phyloP scores from a whole-genome alignment of 2,888 invertebrate genomes.

The Nycteola revayana region DNA sequence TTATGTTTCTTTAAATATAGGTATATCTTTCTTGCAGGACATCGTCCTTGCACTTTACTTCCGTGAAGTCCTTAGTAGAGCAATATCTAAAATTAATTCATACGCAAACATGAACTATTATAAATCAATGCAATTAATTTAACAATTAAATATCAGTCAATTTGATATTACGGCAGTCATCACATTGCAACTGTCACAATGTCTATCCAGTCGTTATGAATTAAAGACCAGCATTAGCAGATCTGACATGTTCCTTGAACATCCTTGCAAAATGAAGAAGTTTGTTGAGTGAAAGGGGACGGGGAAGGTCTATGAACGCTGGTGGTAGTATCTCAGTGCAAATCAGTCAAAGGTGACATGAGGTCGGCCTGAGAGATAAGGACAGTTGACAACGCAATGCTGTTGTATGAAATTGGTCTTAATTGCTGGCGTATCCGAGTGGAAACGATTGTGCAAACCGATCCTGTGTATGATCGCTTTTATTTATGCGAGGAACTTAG shows the following conservation, averaged over 20 bases:
- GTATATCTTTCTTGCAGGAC: conserved; percentile 17
- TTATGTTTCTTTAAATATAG: too few species aligned
- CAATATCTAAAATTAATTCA: conserved; percentile 41
- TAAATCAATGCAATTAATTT: conserved; percentile 54
- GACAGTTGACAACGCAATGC: conserved; percentile 54
- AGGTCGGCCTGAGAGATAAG: conserved; percentile 51
- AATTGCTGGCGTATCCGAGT: conserved; percentile 49
- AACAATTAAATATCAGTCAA: conserved; percentile 55
- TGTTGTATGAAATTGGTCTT: conserved; percentile 43
- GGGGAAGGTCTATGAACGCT: conserved; percentile 35
- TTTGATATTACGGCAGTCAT: conserved; percentile 44
- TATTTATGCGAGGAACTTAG: too few species aligned
- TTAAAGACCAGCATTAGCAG: conserved; percentile 35
- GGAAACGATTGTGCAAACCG: conserved; percentile 33
- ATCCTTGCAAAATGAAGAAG: conserved; percentile 4
- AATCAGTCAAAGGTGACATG: conserved; percentile 65
- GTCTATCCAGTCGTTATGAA: conserved; percentile 33
- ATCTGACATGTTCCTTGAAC: conserved; percentile 18
- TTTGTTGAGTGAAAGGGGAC: conserved; percentile 11
- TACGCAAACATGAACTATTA: conserved; percentile 36
- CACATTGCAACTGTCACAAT: conserved; percentile 53
- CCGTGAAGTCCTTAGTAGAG: conserved; percentile 6
- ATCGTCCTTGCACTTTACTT: conserved; percentile 17
- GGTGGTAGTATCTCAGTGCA: conserved; percentile 53
- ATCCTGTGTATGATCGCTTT: conserved; percentile 24